phyloP scores from a whole-genome alignment of 2,888 invertebrate genomes.

The Drosophila neutralis region DNA sequence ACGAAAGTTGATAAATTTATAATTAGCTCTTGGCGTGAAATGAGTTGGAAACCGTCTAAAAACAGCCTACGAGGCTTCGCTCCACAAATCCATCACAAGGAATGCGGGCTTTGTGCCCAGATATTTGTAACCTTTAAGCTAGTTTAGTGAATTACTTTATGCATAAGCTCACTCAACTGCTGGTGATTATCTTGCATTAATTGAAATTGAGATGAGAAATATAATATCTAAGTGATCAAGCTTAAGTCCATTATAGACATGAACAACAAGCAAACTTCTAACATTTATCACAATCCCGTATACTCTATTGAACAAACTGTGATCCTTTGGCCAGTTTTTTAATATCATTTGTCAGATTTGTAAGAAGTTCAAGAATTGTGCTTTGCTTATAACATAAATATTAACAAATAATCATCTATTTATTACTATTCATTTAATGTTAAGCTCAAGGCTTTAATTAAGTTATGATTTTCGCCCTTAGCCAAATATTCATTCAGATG shows the following conservation, averaged over 20 bases:
- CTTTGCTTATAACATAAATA: neutral
- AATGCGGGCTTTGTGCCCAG: neutral
- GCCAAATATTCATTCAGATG: neutral
- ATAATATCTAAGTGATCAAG: neutral
- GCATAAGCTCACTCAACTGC: neutral
- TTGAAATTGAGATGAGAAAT: neutral
- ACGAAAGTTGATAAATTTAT: constrained; percentile 71
- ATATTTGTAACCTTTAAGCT: constrained; percentile 7
- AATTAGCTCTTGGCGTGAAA: constrained; percentile 66
- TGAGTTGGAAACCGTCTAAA: constrained; percentile 39
- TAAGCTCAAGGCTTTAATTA: neutral
- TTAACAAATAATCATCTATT: neutral
- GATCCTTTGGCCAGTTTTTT: neutral
- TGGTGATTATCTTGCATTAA: too few species aligned
- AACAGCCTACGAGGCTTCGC: constrained; percentile 16
- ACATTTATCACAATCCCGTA: neutral
- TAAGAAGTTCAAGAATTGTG: neutral
- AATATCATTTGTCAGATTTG: neutral
- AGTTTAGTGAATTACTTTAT: neutral
- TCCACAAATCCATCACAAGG: constrained; percentile 3
- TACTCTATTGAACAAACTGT: neutral
- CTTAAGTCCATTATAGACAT: neutral
- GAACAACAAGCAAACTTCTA: neutral
- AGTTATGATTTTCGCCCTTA: neutral
- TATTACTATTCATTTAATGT: neutral